Conservation (phyloP, 53 echinoderm and acorn worm species). For the Pentamera pediparva region DNA sequence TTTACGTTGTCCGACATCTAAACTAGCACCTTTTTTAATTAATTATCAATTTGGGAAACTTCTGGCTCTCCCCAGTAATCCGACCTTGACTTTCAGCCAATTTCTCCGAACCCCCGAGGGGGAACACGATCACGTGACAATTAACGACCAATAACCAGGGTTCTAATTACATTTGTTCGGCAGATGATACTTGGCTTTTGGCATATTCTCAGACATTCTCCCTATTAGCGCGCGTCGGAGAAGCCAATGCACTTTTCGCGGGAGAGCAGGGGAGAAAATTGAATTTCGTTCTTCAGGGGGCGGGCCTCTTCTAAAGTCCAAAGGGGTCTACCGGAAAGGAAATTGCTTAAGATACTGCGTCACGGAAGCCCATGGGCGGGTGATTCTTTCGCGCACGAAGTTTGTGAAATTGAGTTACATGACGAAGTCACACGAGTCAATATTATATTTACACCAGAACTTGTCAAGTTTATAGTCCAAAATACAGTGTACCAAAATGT, state of each 20-base stretch:
- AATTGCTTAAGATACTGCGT: constrained; percentile 22
- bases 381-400: constrained; percentile 17
- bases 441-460: no score
- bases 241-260: constrained; percentile 30
- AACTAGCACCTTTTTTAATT: constrained; percentile 35
- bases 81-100: constrained; percentile 38
- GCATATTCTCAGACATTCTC: constrained; percentile 14
- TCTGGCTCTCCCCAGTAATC: constrained; percentile 24
- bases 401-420: constrained; percentile 30
- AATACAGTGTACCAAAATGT: no score
- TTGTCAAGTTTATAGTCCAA: no score
- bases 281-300: constrained; percentile 15
- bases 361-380: constrained; percentile 27
- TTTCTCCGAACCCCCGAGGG: constrained; percentile 18
- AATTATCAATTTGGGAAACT: constrained; percentile 37
- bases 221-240: constrained; percentile 4
- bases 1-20: constrained; percentile 31
- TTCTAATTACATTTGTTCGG: constrained; percentile 33
- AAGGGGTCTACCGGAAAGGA: constrained; percentile 23
- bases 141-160: constrained; percentile 34
- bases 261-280: constrained; percentile 36
- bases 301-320: constrained; percentile 35
- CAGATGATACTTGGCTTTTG: constrained; percentile 34
- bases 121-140: constrained; percentile 26
- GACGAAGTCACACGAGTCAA: no score